Conservation (phyloP, 2,113 vertebrate genomes). For the Amazona vittata region DNA sequence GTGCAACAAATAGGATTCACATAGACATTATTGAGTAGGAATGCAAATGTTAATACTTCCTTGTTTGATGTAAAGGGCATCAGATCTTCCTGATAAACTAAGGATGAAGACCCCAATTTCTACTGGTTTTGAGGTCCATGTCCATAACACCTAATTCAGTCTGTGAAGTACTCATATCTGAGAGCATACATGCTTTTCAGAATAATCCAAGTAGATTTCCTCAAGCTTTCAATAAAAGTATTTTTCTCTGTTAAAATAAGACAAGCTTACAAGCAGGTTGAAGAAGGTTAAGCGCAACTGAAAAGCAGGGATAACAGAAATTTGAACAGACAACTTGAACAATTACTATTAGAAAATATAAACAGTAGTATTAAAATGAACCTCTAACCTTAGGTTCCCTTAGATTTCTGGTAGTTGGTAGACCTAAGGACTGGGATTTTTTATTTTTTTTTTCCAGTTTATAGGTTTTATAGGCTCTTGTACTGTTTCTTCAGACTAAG, state of each 20-base stretch:
- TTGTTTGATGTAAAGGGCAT: not conserved
- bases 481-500: not conserved
- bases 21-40: not conserved
- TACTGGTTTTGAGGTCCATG: not conserved
- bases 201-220: not conserved
- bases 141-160: not conserved
- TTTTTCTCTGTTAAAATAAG: not conserved
- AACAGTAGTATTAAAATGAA: not conserved
- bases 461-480: not conserved
- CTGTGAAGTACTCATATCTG: not conserved
- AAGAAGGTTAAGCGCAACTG: not conserved
- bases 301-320: not conserved
- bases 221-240: not conserved
- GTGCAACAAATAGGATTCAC: not conserved
- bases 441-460: not conserved
- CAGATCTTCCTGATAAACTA: not conserved
- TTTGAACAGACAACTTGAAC: not conserved
- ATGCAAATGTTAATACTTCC: not conserved
- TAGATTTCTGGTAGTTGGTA: not conserved
- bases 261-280: not conserved
- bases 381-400: not conserved
- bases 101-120: not conserved
- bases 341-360: not conserved
- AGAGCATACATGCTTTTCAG: not conserved
- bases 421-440: not conserved